These are phyloP conservation scores for Pristionchus entomophagus DNA, from an alignment of 2,888 invertebrate species.

Conservation along the genomic window DNA sequence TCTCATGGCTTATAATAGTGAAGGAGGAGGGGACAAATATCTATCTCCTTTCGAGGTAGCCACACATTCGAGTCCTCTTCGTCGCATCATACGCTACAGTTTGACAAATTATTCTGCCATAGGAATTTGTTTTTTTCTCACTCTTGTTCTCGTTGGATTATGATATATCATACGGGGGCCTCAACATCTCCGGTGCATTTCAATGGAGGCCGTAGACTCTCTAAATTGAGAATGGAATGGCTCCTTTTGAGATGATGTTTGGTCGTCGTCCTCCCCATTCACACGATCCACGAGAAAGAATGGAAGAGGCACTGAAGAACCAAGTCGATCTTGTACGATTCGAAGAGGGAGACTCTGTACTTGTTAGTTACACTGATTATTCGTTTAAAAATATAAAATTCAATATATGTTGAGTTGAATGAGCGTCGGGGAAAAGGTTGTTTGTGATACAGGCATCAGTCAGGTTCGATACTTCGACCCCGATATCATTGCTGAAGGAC, in stretches of 20 bases:
- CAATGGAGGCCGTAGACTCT: too few relatives aligned
- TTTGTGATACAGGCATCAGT: background rate
- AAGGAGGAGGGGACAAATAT: background rate
- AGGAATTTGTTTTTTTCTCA: too few relatives aligned
- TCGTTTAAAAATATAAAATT: too few relatives aligned
- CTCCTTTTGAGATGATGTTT: constrained; percentile 17
- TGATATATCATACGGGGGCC: too few relatives aligned
- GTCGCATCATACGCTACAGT: too few relatives aligned
- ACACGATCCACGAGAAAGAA: background rate
- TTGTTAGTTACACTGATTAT: constrained; percentile 6
- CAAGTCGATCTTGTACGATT: background rate
- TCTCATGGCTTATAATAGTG: constrained; percentile 18
- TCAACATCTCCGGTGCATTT: too few relatives aligned
- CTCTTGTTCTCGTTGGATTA: too few relatives aligned
- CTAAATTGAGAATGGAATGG: too few relatives aligned
- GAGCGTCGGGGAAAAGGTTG: background rate
- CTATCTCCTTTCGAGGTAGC: constrained; percentile 18
- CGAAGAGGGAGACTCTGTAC: background rate
- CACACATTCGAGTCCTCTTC: too few relatives aligned
- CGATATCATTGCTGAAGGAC: background rate
- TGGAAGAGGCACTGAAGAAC: background rate
- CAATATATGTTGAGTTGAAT: background rate
- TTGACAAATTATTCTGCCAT: too few relatives aligned
- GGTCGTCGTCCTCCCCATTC: background rate
- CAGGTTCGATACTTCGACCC: constrained; percentile 39